Evolutionary conservation across 64 coral and sea anemone species (phyloP).

Genomic region (Stylophora pistillata): DNA sequence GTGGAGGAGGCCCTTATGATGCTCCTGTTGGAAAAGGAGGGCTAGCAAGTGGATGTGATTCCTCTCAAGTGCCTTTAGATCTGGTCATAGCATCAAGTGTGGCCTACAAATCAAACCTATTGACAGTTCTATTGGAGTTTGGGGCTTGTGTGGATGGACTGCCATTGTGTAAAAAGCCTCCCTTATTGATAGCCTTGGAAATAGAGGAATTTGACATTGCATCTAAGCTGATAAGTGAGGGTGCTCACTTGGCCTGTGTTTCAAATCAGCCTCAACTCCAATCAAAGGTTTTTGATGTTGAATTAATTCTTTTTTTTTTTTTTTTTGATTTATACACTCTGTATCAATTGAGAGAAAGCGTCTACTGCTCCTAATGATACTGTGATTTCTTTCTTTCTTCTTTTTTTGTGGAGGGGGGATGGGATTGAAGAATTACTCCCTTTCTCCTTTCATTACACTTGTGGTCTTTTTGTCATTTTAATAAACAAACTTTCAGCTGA

Average conservation of each 20-base stretch:
- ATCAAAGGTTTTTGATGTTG: not conserved
- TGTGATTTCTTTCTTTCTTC: no score
- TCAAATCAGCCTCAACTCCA: slow-evolving; percentile 9
- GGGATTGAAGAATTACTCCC: no score
- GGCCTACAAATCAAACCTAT: slow-evolving; percentile 6
- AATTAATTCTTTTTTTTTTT: not conserved
- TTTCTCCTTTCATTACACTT: no score
- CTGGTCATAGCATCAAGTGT: slow-evolving; percentile 43
- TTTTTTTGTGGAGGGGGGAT: no score
- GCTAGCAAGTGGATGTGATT: slow-evolving; percentile 42
- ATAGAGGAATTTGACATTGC: slow-evolving; percentile 45
- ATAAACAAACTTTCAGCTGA: no score
- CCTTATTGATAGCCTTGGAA: slow-evolving; percentile 43
- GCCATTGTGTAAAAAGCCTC: slow-evolving; percentile 43
- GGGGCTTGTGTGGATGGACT: slow-evolving; percentile 65
- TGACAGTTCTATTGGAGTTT: slow-evolving; percentile 51
- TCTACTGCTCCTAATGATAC: no score
- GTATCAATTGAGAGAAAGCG: no score
- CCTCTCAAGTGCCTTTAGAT: slow-evolving; percentile 56
- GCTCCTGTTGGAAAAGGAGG: slow-evolving; percentile 45
- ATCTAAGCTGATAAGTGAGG: slow-evolving; percentile 36
- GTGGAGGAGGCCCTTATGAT: slow-evolving; percentile 48
- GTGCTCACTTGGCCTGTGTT: slow-evolving; percentile 45
- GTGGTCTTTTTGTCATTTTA: no score
- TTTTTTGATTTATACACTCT: not conserved